Evolutionary conservation across 2,888 invertebrate genomes (phyloP).

Genomic region (Glyphotaelius pellucidus): DNA sequence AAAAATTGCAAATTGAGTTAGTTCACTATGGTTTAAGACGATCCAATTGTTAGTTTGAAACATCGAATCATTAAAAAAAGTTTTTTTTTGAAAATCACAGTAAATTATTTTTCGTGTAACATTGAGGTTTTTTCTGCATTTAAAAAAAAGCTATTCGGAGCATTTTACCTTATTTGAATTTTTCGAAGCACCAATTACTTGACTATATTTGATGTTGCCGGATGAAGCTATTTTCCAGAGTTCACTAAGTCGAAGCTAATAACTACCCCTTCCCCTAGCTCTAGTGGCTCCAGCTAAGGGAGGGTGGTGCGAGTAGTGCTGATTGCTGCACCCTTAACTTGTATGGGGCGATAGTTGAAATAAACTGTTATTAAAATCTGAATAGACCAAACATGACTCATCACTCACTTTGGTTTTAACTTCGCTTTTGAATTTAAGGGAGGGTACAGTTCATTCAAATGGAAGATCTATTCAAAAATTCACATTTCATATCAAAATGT

Average conservation of each 20-base stretch:
- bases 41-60: no score
- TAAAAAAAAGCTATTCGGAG: no score
- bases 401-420: constrained; percentile 57
- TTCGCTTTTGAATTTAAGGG: constrained; percentile 51
- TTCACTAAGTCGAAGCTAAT: constrained; percentile 41
- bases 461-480: neutral
- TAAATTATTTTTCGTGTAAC: no score
- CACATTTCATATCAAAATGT: no score
- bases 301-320: constrained; percentile 24
- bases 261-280: neutral
- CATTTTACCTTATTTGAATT: neutral
- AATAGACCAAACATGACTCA: constrained; percentile 63
- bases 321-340: constrained; percentile 40
- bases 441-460: constrained; percentile 34
- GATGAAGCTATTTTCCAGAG: constrained; percentile 3
- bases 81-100: no score
- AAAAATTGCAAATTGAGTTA: no score
- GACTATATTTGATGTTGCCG: neutral
- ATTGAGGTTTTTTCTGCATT: no score
- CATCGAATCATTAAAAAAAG: no score
- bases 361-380: constrained; percentile 63
- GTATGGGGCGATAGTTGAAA: constrained; percentile 56
- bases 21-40: no score
- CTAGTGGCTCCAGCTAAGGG: neutral
- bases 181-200: neutral